Conservation (phyloP, 92 coral and sea anemone species). For the Scolanthus callimorphus region DNA sequence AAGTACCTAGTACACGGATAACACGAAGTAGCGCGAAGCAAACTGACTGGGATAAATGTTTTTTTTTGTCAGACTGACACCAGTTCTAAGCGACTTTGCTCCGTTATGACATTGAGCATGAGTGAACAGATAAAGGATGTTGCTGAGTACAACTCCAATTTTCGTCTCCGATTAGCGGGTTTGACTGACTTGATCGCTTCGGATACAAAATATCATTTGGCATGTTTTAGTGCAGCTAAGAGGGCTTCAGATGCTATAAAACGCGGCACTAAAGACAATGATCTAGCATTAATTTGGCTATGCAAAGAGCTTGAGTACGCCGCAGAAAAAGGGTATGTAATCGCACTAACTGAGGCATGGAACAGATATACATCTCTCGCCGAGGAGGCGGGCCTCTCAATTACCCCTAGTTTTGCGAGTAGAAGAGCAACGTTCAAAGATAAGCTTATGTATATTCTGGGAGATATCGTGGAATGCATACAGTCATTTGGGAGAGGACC, state of each 20-base stretch:
- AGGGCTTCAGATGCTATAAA: constrained; percentile 19
- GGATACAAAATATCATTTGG: constrained; percentile 34
- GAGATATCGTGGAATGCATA: constrained; percentile 24
- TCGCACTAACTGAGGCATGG: constrained; percentile 53
- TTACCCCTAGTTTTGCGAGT: constrained; percentile 23
- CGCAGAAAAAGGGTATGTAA: constrained; percentile 45
- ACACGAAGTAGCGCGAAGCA: constrained; percentile 17
- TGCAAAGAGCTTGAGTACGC: constrained; percentile 51
- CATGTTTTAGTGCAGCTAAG: constrained; percentile 29
- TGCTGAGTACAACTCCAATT: constrained; percentile 25
- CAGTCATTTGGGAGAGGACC: constrained; percentile 39
- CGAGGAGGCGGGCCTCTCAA: constrained; percentile 19
- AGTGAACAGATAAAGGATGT: constrained; percentile 48
- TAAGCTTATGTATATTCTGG: constrained; percentile 25
- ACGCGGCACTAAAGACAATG: constrained; percentile 22
- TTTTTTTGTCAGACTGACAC: constrained; percentile 1
- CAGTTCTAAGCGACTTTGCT: constrained; percentile 29
- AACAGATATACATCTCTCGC: constrained; percentile 42
- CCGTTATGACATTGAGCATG: constrained; percentile 47
- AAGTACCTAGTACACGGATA: constrained; percentile 7
- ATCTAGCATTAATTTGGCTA: constrained; percentile 42
- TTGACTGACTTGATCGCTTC: constrained; percentile 43
- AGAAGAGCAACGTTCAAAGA: constrained; percentile 44
- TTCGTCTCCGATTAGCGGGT: constrained; percentile 44
- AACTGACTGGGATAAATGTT: constrained; percentile 1